A percentile compares a stretch with the other conserved stretches of the same genome.
These are phyloP conservation scores for Eilema caniola DNA, from an alignment of 2,888 invertebrate genomes.

Conservation along the genomic window DNA sequence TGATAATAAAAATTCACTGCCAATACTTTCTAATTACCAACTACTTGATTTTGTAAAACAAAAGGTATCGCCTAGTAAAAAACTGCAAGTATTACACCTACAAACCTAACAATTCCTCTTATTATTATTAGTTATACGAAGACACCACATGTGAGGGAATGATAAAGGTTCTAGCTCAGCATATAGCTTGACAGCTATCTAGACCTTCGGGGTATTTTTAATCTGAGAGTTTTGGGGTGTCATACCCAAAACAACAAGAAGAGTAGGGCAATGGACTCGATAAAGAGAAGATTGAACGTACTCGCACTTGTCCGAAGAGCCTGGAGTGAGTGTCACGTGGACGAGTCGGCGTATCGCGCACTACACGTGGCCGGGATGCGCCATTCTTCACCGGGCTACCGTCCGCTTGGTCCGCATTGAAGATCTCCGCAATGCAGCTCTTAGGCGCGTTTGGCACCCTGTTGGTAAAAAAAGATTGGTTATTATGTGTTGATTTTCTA, in stretches of 20 bases:
- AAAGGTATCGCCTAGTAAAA: not conserved
- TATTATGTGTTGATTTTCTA: not conserved
- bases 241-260: too few relatives aligned
- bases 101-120: too few relatives aligned
- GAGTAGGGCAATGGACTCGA: not conserved
- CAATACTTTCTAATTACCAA: not conserved
- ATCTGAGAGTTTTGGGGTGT: too few relatives aligned
- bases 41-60: not conserved
- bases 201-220: too few relatives aligned
- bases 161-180: too few relatives aligned
- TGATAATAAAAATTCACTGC: not conserved
- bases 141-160: too few relatives aligned
- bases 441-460: conserved; percentile 89
- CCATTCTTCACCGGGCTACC: conserved; percentile 78
- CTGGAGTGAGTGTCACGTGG: conserved; percentile 88
- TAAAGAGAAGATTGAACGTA: conserved; percentile 13
- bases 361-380: conserved; percentile 72
- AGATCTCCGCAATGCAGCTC: conserved; percentile 88
- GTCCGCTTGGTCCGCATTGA: conserved; percentile 75
- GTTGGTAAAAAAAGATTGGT: conserved; percentile 48
- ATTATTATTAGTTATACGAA: not conserved
- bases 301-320: conserved; percentile 84
- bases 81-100: not conserved
- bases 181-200: too few relatives aligned
- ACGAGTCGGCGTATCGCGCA: conserved; percentile 87